Percentiles rank a stretch among this genome's conserved stretches.
These are phyloP conservation scores for Chrysolina oricalcia DNA, from an alignment of 2,888 invertebrate species.

Conservation along the genomic window DNA sequence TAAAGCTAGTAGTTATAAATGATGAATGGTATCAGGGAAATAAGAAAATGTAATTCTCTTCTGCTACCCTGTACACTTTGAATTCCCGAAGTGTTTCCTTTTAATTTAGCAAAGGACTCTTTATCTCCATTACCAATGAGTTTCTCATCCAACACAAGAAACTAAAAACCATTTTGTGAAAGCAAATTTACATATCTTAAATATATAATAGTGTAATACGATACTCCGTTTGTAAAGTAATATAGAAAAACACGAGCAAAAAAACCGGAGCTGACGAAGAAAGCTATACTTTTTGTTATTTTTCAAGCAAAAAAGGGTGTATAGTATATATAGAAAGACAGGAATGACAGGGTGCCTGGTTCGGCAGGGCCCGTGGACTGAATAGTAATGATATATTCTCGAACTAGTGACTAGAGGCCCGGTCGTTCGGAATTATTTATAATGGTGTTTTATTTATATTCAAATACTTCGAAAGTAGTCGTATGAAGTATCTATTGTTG, in stretches of 20 bases:
- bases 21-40: neutral
- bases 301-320: conserved; percentile 68
- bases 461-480: neutral
- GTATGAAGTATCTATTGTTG: neutral
- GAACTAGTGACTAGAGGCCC: conserved; percentile 34
- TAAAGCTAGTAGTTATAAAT: neutral
- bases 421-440: neutral
- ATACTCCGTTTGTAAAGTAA: conserved; percentile 51
- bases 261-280: conserved; percentile 61
- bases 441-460: neutral
- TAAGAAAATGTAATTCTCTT: neutral
- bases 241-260: conserved; percentile 55
- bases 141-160: conserved; percentile 38
- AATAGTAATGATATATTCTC: conserved; percentile 68
- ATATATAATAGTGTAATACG: conserved; percentile 47
- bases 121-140: conserved; percentile 39
- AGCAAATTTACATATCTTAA: conserved; percentile 48
- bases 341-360: conserved; percentile 70
- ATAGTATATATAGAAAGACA: conserved; percentile 70
- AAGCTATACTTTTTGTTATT: conserved; percentile 70
- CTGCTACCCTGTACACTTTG: conserved; percentile 8
- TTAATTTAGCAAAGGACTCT: conserved; percentile 36
- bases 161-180: conserved; percentile 45
- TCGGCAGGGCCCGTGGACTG: conserved; percentile 67
- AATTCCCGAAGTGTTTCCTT: conserved; percentile 33